Evolutionary conservation across 2,888 invertebrate genomes (phyloP).

Genomic region (Philhelius pedissequus): DNA sequence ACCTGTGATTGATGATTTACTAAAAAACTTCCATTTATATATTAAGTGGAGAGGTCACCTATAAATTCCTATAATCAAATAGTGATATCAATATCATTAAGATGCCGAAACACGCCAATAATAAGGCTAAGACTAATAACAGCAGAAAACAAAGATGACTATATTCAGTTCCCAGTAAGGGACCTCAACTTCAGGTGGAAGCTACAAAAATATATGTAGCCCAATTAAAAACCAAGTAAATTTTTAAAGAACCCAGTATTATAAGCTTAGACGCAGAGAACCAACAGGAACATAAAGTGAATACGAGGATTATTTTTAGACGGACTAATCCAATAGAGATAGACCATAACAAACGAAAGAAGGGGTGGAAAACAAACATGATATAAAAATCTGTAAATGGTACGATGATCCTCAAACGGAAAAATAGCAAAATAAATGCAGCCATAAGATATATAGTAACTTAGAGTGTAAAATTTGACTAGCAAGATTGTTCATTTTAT

Average conservation of each 20-base stretch:
- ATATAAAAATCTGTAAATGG: not conserved
- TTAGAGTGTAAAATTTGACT: constrained; percentile 25
- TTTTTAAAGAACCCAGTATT: constrained; percentile 17
- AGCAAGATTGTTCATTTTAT: constrained; percentile 4
- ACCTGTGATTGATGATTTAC: no score
- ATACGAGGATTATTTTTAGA: not conserved
- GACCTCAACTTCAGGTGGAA: constrained; percentile 81
- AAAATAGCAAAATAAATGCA: constrained; percentile 30
- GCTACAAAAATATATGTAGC: constrained; percentile 54
- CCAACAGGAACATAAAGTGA: not conserved
- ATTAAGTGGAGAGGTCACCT: no score
- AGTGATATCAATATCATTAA: no score
- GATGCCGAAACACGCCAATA: not conserved
- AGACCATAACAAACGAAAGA: not conserved
- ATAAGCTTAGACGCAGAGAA: not conserved
- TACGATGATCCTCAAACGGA: not conserved
- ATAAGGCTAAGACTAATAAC: not conserved
- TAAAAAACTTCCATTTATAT: no score
- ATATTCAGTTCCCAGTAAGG: constrained; percentile 79
- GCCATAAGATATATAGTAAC: no score
- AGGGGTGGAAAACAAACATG: not conserved
- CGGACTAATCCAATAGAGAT: not conserved
- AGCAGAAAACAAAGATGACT: constrained; percentile 70
- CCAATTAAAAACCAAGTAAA: constrained; percentile 3
- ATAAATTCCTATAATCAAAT: no score